These are phyloP conservation scores for Drosophila lacicola DNA, from an alignment of 2,888 invertebrate genomes.

Conservation along the genomic window DNA sequence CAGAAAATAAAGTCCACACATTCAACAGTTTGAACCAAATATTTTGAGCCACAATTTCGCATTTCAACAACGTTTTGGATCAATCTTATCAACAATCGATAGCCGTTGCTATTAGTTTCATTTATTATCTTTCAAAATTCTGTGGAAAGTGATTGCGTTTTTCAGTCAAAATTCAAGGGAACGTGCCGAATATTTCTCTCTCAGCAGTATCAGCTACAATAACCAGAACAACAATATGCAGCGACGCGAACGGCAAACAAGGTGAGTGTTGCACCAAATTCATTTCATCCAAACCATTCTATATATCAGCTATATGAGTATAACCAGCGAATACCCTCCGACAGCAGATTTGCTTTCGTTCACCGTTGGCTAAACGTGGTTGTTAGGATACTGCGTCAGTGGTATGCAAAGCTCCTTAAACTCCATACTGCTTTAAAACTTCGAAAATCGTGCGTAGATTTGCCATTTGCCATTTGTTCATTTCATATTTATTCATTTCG, in stretches of 20 bases:
- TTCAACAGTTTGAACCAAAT: conserved; percentile 37
- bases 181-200: conserved; percentile 25
- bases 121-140: conserved; percentile 64
- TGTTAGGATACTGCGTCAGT: conserved; percentile 20
- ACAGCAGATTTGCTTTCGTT: conserved; percentile 23
- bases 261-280: conserved; percentile 51
- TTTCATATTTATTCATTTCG: conserved; percentile 3
- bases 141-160: conserved; percentile 59
- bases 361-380: conserved; percentile 22
- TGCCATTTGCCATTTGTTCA: conserved; percentile 1
- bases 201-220: conserved; percentile 18
- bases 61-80: conserved; percentile 49
- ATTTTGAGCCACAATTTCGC: conserved; percentile 32
- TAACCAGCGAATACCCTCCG: conserved; percentile 5
- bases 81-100: conserved; percentile 46
- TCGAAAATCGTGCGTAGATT: conserved; percentile 25
- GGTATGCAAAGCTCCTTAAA: conserved; percentile 22
- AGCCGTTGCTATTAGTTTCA: conserved; percentile 51
- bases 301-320: neutral
- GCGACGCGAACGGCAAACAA: conserved; percentile 71
- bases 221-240: conserved; percentile 56
- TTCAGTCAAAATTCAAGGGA: conserved; percentile 58
- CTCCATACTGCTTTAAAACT: neutral
- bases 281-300: neutral
- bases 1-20: conserved; percentile 24